These are phyloP conservation scores for Rhadinocentrus ornatus DNA, from an alignment of 2,797 vertebrate genomes.

Conservation along the genomic window DNA sequence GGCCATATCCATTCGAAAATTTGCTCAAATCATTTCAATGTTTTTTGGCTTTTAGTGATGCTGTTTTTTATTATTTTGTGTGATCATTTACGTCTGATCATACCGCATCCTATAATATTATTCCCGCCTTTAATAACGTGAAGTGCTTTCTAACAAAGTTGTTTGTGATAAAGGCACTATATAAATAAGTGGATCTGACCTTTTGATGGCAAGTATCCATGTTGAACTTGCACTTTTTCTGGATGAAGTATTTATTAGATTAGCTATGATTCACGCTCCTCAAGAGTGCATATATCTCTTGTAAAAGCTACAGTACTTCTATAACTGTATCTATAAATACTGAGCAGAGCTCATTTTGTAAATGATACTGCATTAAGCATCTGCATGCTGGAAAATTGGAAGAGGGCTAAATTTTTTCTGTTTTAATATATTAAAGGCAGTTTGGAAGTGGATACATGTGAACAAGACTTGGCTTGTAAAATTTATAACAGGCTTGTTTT, in stretches of 20 bases:
- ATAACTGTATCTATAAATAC: slow-evolving; percentile 28
- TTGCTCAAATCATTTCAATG: slow-evolving; percentile 40
- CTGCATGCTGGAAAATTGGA: not conserved
- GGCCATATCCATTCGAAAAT: slow-evolving; percentile 40
- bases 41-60: slow-evolving; percentile 33
- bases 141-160: slow-evolving; percentile 63
- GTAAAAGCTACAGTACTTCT: slow-evolving; percentile 38
- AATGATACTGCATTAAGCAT: slow-evolving; percentile 21
- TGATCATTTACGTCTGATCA: slow-evolving; percentile 30
- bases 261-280: slow-evolving; percentile 42
- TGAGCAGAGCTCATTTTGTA: slow-evolving; percentile 23
- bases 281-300: slow-evolving; percentile 10
- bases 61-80: slow-evolving; percentile 11
- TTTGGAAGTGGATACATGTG: not conserved
- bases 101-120: slow-evolving; percentile 20
- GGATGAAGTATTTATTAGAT: slow-evolving; percentile 49
- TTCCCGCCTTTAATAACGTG: slow-evolving; percentile 52
- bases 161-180: slow-evolving; percentile 20
- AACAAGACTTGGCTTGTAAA: not conserved
- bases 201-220: slow-evolving; percentile 29
- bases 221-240: slow-evolving; percentile 47
- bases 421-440: not conserved
- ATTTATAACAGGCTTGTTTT: not conserved
- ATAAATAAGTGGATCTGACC: slow-evolving; percentile 46
- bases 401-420: not conserved